These are phyloP conservation scores for Tethea ocularis DNA, from an alignment of 2,888 invertebrate genomes.

Conservation along the genomic window DNA sequence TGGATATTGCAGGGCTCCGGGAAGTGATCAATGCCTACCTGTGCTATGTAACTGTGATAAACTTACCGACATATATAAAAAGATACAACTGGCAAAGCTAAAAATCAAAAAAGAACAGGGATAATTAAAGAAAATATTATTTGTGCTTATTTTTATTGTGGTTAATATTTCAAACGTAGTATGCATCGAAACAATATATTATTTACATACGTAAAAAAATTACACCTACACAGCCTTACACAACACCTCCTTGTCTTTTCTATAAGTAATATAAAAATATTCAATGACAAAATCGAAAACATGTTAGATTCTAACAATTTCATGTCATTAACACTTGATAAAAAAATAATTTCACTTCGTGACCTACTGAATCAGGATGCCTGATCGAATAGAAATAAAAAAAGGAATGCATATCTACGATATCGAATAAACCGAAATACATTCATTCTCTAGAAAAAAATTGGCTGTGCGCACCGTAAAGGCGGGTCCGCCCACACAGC, in stretches of 20 bases:
- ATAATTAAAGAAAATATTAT: not conserved
- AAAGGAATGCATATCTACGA: constrained; percentile 1
- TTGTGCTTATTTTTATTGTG: constrained; percentile 11
- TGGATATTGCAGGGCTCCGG: constrained; percentile 71
- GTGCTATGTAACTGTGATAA: constrained; percentile 63
- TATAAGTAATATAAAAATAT: not conserved
- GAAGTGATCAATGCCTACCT: constrained; percentile 51
- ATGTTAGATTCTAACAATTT: not conserved
- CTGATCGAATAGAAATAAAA: not conserved
- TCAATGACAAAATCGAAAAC: not conserved
- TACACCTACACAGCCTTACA: constrained; percentile 11
- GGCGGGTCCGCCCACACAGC: too few relatives aligned
- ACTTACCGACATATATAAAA: constrained; percentile 53
- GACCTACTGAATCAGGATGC: not conserved
- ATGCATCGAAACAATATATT: constrained; percentile 11
- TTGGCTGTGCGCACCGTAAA: too few relatives aligned
- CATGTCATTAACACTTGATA: not conserved
- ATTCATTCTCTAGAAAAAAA: not conserved
- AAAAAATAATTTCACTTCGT: not conserved
- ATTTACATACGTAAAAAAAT: constrained; percentile 3
- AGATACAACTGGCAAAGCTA: constrained; percentile 20
- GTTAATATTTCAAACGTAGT: constrained; percentile 6
- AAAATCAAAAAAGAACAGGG: constrained; percentile 9
- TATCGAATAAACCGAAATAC: not conserved
- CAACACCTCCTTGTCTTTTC: constrained; percentile 1